phyloP scores from a whole-genome alignment of 2,888 invertebrate species.

The Aporophyla nigra region DNA sequence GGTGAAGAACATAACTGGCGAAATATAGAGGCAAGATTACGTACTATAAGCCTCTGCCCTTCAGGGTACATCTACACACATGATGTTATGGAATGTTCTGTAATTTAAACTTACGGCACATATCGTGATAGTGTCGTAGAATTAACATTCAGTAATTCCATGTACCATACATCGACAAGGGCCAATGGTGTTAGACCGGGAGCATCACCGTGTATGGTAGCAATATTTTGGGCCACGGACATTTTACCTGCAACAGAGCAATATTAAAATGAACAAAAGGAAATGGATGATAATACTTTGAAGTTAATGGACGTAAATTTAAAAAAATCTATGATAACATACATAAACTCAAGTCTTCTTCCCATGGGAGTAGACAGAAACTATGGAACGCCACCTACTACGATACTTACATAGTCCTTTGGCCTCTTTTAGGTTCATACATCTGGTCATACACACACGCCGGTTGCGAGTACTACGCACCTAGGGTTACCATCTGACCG shows the following conservation, averaged over 20 bases:
- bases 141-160: constrained; percentile 83
- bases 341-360: too few species aligned
- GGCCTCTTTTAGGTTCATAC: too few species aligned
- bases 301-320: too few species aligned
- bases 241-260: constrained; percentile 66
- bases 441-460: too few species aligned
- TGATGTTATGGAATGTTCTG: neutral
- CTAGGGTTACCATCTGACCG: too few species aligned
- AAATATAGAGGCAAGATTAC: neutral
- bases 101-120: constrained; percentile 75
- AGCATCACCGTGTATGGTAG: constrained; percentile 83
- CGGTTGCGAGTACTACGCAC: too few species aligned
- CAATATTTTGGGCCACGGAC: constrained; percentile 84
- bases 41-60: neutral
- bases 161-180: constrained; percentile 86
- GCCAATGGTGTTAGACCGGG: constrained; percentile 80
- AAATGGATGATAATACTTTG: too few species aligned
- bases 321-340: too few species aligned
- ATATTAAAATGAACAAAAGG: neutral
- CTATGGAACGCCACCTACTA: too few species aligned
- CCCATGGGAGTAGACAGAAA: too few species aligned
- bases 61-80: neutral
- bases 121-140: constrained; percentile 75
- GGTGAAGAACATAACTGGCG: neutral
- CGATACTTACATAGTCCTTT: too few species aligned